A percentile compares a stretch with the other conserved stretches of the same genome.
phyloP scores from a whole-genome alignment of 92 coral and sea anemone species.

The Isaurus tuberculatus region DNA sequence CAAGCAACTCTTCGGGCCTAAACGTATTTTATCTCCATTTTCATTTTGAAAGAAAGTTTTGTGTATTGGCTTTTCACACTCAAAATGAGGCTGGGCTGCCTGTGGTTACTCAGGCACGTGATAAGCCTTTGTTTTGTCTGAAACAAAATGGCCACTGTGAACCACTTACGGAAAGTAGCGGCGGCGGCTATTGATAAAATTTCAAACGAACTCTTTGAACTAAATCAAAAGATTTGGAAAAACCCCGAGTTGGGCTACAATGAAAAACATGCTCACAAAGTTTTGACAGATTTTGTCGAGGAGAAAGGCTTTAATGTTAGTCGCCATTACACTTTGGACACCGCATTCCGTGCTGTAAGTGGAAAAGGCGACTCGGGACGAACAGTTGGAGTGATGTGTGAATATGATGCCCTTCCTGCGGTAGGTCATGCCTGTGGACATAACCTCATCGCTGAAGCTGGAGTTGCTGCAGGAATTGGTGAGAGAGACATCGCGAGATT shows the following conservation, averaged over 20 bases:
- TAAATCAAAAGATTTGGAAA: slow-evolving; percentile 79
- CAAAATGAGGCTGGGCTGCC: no score
- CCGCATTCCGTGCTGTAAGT: slow-evolving; percentile 80
- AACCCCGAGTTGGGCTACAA: slow-evolving; percentile 75
- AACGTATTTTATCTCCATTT: neutral
- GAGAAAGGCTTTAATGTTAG: slow-evolving; percentile 77
- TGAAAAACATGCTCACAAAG: slow-evolving; percentile 73
- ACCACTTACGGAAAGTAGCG: slow-evolving; percentile 64
- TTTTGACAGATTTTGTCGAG: slow-evolving; percentile 73
- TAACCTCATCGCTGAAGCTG: slow-evolving; percentile 95
- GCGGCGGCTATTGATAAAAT: slow-evolving; percentile 71
- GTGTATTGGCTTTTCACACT: no score
- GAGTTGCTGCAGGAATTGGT: slow-evolving; percentile 90
- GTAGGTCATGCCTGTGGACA: slow-evolving; percentile 98
- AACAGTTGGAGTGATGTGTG: slow-evolving; percentile 85
- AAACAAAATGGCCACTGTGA: slow-evolving; percentile 55
- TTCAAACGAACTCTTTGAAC: slow-evolving; percentile 67
- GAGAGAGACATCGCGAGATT: neutral
- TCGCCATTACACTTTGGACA: slow-evolving; percentile 77
- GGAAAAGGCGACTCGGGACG: slow-evolving; percentile 58
- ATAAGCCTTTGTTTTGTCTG: neutral
- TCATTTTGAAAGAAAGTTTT: no score
- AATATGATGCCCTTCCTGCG: slow-evolving; percentile 90
- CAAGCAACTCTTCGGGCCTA: no score
- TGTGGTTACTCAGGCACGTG: no score